Evolutionary conservation across 2,888 invertebrate species (phyloP), one percentile per base, ranked within the genome.

Genomic region (Hydraecia micacea): DNA sequence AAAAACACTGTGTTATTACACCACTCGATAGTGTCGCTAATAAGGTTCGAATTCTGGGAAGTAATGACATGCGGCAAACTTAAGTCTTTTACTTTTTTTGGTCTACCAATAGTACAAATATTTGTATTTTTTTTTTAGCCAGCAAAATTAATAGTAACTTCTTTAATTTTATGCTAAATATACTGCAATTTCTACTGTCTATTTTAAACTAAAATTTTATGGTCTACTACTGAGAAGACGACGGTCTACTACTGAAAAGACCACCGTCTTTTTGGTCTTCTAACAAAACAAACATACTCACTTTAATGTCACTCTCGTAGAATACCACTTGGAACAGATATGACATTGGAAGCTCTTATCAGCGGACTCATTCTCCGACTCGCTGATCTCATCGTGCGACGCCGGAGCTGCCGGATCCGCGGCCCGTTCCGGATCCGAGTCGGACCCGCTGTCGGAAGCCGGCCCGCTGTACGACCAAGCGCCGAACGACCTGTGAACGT

Each of bases 321-420:
- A 97, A 83, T 96, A 97, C 97, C 97, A 97, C 93, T 97, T 97
- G 74, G 91, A 87, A 81, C 97, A 97, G 42, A 96, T 92, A 88
- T 96, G 96, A 80, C 97, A 97, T 86, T 97, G 97, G 91, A 96
- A 96, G 86, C 95, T 96, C 90, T 97, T 97, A 87, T 97, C 97
- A 0, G 96, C 93, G 0, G 96, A 95, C 86, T 97, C 97, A 90
- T 96, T 96, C 0, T 96, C 96, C 0, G 94, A 94, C 86, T 97
- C 97, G 88, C 95, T 95, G 89, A 96, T 93, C 80, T 95, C 95
- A 89, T 95, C 95, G 71, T 93, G 93, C 0, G 88, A 88, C 3
- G 89, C 88, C 5, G 84, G 84, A 32, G 91, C 86, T 82, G 28
- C 86, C 15, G 83, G 85, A 28, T 87, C 86, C 8, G 86, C 87